These are phyloP conservation scores for Epinephelus moara DNA, from an alignment of 2,113 vertebrate species.

Conservation along the genomic window DNA sequence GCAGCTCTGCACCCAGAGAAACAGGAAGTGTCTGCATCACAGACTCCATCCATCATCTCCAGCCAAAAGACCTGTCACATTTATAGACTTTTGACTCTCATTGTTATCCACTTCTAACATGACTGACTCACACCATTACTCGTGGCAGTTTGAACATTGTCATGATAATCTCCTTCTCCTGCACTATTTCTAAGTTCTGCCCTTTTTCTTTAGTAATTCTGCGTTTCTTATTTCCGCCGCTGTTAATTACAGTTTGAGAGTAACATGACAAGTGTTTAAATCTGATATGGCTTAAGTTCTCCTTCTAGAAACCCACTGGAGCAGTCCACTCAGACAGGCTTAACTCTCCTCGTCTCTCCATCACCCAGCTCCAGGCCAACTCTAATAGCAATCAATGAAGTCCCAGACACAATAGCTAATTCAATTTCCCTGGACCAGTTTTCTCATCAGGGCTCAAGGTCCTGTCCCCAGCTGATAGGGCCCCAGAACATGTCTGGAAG, in stretches of 20 bases:
- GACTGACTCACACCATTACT: constrained; percentile 57
- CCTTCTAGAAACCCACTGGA: constrained; percentile 27
- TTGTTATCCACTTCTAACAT: constrained; percentile 70
- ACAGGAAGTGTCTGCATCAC: constrained; percentile 82
- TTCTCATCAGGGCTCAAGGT: constrained; percentile 80
- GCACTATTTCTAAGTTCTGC: not conserved
- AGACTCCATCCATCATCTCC: constrained; percentile 82
- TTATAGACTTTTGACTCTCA: constrained; percentile 77
- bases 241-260: constrained; percentile 26
- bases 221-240: not conserved
- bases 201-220: not conserved
- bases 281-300: constrained; percentile 42
- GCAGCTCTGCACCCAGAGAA: constrained; percentile 75
- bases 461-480: constrained; percentile 82
- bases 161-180: constrained; percentile 30
- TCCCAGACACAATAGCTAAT: constrained; percentile 81
- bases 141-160: constrained; percentile 32
- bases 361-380: constrained; percentile 67
- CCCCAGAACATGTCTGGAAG: constrained; percentile 71
- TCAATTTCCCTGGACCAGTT: constrained; percentile 82
- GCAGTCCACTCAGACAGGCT: constrained; percentile 69
- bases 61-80: constrained; percentile 78
- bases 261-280: constrained; percentile 38
- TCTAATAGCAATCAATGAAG: constrained; percentile 84
- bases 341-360: constrained; percentile 57